Evolutionary conservation across 2,113 vertebrate genomes (phyloP).

Genomic region (Oncorhynchus masou): DNA sequence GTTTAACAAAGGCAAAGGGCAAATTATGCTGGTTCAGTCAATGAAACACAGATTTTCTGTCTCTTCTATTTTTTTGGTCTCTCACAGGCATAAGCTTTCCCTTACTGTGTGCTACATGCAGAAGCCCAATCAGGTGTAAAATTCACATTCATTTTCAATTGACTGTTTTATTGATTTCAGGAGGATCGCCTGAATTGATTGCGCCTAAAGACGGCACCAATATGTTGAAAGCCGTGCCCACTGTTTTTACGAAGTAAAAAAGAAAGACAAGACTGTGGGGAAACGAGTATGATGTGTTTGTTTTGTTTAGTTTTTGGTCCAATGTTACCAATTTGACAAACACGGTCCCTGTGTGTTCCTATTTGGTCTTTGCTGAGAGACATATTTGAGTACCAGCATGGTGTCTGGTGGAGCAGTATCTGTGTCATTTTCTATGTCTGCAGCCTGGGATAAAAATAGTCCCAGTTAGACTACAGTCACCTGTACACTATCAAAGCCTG

Average conservation of each 20-base stretch:
- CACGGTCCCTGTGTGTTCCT: slow-evolving; percentile 29
- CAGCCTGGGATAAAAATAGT: slow-evolving; percentile 1
- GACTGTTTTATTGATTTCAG: slow-evolving; percentile 44
- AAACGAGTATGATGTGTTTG: slow-evolving; percentile 14
- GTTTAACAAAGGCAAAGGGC: neutral
- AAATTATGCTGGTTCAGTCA: neutral
- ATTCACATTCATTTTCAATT: slow-evolving; percentile 55
- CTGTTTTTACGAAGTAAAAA: slow-evolving; percentile 26
- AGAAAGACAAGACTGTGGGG: slow-evolving; percentile 35
- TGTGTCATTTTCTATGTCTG: slow-evolving; percentile 13
- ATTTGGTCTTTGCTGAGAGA: slow-evolving; percentile 25
- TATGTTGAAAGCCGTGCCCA: neutral
- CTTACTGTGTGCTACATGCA: slow-evolving; percentile 4
- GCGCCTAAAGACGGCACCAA: slow-evolving; percentile 27
- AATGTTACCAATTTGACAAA: slow-evolving; percentile 42
- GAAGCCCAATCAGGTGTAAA: slow-evolving; percentile 40
- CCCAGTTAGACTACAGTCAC: slow-evolving; percentile 16
- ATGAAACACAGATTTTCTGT: slow-evolving; percentile 21
- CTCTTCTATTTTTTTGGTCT: slow-evolving; percentile 14
- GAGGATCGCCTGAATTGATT: slow-evolving; percentile 38
- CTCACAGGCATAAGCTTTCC: slow-evolving; percentile 34
- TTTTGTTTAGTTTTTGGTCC: slow-evolving; percentile 30
- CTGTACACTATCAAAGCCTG: slow-evolving; percentile 18
- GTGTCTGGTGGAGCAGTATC: slow-evolving; percentile 21
- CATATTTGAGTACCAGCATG: slow-evolving; percentile 27